These are phyloP conservation scores for Pangasius larnaudii DNA, from an alignment of 2,797 vertebrate species.

Conservation along the genomic window DNA sequence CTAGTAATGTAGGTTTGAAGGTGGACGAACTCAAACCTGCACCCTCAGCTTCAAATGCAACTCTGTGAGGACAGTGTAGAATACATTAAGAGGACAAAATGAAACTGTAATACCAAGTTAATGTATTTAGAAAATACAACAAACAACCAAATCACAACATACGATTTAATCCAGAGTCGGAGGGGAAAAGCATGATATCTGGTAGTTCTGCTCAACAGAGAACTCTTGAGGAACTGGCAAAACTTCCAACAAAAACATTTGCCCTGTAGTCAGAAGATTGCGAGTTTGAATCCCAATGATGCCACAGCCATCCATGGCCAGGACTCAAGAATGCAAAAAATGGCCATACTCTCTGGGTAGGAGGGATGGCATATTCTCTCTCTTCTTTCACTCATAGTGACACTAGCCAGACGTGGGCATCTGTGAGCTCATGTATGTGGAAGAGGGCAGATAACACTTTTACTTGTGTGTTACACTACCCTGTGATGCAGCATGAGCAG, in stretches of 20 bases:
- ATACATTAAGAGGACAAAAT: background rate
- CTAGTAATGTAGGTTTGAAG: background rate
- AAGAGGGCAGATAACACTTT: background rate
- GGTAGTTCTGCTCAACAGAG: background rate
- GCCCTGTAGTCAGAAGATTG: background rate
- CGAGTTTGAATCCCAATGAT: background rate
- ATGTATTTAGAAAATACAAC: background rate
- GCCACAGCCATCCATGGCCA: background rate
- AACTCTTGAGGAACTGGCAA: background rate
- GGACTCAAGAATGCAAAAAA: background rate
- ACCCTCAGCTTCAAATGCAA: background rate
- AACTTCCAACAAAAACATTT: background rate
- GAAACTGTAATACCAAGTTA: background rate
- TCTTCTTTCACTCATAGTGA: background rate
- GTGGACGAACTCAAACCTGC: background rate
- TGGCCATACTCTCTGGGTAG: background rate
- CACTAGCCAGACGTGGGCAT: background rate
- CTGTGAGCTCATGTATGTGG: background rate
- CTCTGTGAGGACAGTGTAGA: background rate
- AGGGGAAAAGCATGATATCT: background rate
- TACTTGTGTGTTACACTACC: background rate
- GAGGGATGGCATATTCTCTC: background rate
- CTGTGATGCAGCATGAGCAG: background rate
- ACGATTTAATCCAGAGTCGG: background rate
- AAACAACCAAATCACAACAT: background rate